Evolutionary conservation across 2,888 invertebrate genomes (phyloP).

Genomic region (Nymphalis urticae): DNA sequence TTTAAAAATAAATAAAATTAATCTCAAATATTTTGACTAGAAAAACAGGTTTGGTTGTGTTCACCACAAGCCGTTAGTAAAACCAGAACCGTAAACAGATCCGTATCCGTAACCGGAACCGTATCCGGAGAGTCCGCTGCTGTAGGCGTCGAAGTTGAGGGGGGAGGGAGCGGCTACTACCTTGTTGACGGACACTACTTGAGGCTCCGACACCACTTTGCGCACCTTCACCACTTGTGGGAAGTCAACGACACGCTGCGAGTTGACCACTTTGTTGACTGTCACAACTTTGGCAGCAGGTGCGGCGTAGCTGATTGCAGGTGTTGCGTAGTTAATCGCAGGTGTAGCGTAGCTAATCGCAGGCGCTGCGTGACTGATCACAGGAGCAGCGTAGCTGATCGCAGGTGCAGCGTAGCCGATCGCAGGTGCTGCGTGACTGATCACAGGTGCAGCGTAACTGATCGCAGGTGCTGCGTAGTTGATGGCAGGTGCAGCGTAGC

Average conservation of each 20-base stretch:
- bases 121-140: slow-evolving; percentile 32
- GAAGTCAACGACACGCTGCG: slow-evolving; percentile 45
- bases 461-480: no score
- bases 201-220: slow-evolving; percentile 57
- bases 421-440: no score
- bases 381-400: no score
- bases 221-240: slow-evolving; percentile 52
- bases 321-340: slow-evolving; percentile 31
- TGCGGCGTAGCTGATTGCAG: slow-evolving; percentile 14
- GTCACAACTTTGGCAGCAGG: slow-evolving; percentile 30
- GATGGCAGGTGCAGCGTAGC: no score
- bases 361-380: not conserved
- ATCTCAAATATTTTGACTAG: not conserved
- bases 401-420: no score
- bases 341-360: not conserved
- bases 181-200: slow-evolving; percentile 53
- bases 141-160: slow-evolving; percentile 29
- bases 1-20: no score
- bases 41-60: not conserved
- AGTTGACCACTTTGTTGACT: slow-evolving; percentile 31
- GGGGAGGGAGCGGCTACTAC: slow-evolving; percentile 49
- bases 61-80: slow-evolving; percentile 42
- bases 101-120: slow-evolving; percentile 35
- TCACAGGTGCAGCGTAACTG: no score
- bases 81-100: slow-evolving; percentile 12